Base-by-base conservation (phyloP, 2,113 vertebrate species). In the Rhinoptilus africanus region DNA sequence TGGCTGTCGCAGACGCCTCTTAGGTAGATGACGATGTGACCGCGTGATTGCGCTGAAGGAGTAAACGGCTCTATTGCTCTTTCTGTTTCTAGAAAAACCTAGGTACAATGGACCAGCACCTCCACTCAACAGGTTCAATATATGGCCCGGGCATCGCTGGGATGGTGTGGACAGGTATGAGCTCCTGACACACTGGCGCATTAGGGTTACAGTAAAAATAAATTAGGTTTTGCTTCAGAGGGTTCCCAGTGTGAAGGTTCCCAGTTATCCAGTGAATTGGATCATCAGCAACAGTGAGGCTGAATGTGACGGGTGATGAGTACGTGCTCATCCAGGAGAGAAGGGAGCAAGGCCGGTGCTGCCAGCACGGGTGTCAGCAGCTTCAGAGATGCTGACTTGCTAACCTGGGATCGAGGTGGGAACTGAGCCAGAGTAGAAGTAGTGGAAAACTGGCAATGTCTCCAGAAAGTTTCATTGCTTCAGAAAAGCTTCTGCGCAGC, bases 101-200 rank as follows among this genome's bases (percentile, higher is more conserved):
- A 96, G 95, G n/a, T 99, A 99, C 88, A 99, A 85, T 28, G 99
- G 99, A 37, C 99, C 99, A 47, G 85, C 98, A 4, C 99, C 99
- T 34, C 99, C 99, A 2, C 99, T 98, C 78, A 99, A 99, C 97
- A 98, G 99, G 26, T 99, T 99, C 59, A 99, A 99, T 87, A 97
- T 99, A 59, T 98, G 97, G 97, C 99, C 99, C 1, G 99, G 99
- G 10, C 98, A 99, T 92, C 99, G 99, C 89, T 99, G 99, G 99
- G 99, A 99, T 27, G 99, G 99, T 10, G 98, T 99, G 67, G 98
- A 99, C 98, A 99, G 99, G 99, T 99, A 97, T 13, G 27, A 66
- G 41, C 34, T 54, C 23, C 48, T 18, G 21, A 3, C 5, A 14
- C 12, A 3, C 3, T 5, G 9, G 3, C 4, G 8, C 11, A 10